A percentile compares a stretch with the other conserved stretches of the same genome.
phyloP scores from a whole-genome alignment of 1,140 invertebrate species.

The Drosophila pandora region DNA sequence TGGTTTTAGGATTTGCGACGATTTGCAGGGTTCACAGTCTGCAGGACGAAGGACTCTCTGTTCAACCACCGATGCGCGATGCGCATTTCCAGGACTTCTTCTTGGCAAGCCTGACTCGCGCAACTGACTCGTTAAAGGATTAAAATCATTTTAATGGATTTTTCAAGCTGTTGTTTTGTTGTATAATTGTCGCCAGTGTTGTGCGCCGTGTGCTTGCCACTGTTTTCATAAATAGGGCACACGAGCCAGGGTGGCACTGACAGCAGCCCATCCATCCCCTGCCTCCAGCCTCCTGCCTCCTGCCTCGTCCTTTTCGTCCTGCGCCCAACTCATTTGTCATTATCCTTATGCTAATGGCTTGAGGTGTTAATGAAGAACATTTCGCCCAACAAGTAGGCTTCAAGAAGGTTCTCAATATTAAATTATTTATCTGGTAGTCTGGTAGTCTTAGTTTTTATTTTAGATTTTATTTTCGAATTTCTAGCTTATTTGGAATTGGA shows the following conservation, averaged over 20 bases:
- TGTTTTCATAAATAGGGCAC: slow-evolving; percentile 69
- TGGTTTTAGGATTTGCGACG: slow-evolving; percentile 1
- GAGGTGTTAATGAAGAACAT: slow-evolving; percentile 56
- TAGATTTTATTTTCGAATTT: too few relatives aligned
- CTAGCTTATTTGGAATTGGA: too few relatives aligned
- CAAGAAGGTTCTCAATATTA: too few relatives aligned
- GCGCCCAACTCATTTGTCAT: slow-evolving; percentile 65
- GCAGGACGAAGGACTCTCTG: not conserved
- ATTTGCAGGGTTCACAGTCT: slow-evolving; percentile 6
- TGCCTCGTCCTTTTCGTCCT: slow-evolving; percentile 12
- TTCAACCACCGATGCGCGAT: slow-evolving; percentile 32
- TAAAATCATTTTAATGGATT: slow-evolving; percentile 83
- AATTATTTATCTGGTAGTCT: too few relatives aligned
- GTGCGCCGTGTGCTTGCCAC: slow-evolving; percentile 10
- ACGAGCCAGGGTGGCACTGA: slow-evolving; percentile 29
- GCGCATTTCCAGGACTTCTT: slow-evolving; percentile 32
- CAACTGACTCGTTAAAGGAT: slow-evolving; percentile 77
- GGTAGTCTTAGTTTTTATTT: too few relatives aligned
- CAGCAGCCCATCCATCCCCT: slow-evolving; percentile 7
- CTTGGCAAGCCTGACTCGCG: slow-evolving; percentile 17
- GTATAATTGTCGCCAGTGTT: slow-evolving; percentile 75
- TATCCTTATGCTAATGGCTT: slow-evolving; percentile 71
- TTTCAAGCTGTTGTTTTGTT: slow-evolving; percentile 82
- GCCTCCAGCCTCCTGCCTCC: not conserved
- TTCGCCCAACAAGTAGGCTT: slow-evolving; percentile 14